Base-by-base conservation (phyloP, 2,113 vertebrate species). In the Tetrao urogallus region DNA sequence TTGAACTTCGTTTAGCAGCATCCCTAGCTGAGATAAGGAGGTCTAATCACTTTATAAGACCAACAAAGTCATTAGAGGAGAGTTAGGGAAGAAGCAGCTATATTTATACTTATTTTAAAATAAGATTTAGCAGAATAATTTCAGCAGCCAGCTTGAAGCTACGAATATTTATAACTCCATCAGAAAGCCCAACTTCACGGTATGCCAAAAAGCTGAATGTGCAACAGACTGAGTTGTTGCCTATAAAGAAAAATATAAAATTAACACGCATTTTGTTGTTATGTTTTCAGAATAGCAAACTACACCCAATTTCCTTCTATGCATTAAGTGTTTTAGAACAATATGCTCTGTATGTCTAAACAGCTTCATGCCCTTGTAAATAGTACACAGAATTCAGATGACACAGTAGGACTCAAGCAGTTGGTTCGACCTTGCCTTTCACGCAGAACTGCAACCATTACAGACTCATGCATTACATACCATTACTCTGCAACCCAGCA, bases 31-130 rank as follows among this genome's bases (percentile, higher is more conserved):
- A 94, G 54, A 95, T 94, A 92, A 96, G 77, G 88, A 97, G 79
- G 66, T 87, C 91, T 97, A 96, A 97, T 96, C 94, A 92, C 93
- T 97, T 95, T 95, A 94, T 95, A 96, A 97, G 84, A 95, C 93
- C 61, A 73, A 36, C 86, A 95, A 15, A 77, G 45, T 95, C 82
- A 88, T 97, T 97, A 96, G 88, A 94, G 63, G 61, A 95, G 83
- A 90, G 65, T 75, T 84, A 72, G 50, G 43, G 63, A 90, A 95
- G 40, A 73, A 71, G 42, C 34, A 48, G 2, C 58, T 82, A 21
- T 76, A 71, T 94, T 76, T 94, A 79, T 94, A 27, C 22, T 40
- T 48, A 25, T 67, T 69, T 30, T 24, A 4, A 22, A 36, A 67
- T 63, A 91, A 91, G 10, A 91, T 64, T 83, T 85, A 72, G 71